Conservation (phyloP, 1,140 invertebrate genomes). For the Drosophila dunni region DNA sequence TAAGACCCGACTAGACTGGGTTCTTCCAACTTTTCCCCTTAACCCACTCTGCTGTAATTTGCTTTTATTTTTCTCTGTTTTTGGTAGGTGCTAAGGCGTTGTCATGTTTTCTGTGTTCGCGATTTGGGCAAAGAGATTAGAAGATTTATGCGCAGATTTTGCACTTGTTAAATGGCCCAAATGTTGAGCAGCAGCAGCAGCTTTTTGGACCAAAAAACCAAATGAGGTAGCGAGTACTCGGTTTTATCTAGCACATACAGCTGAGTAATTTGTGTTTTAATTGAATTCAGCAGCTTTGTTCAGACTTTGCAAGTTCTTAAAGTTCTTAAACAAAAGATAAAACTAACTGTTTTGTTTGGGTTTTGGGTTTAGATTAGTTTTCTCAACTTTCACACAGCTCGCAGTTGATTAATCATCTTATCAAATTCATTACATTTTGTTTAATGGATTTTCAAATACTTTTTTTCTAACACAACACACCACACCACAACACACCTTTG, state of each 20-base stretch:
- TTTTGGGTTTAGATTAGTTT: background rate
- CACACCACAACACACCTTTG: background rate
- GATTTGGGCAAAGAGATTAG: slow-evolving; percentile 66
- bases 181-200: slow-evolving; percentile 19
- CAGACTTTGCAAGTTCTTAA: slow-evolving; percentile 3
- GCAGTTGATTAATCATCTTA: slow-evolving; percentile 1
- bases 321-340: slow-evolving; percentile 3
- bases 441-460: slow-evolving; percentile 22
- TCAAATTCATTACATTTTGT: slow-evolving; percentile 42
- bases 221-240: background rate
- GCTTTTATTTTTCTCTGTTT: background rate
- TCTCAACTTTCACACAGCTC: background rate
- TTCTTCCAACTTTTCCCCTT: background rate
- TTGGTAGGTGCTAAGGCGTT: slow-evolving; percentile 63
- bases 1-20: slow-evolving; percentile 15
- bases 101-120: slow-evolving; percentile 43
- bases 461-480: slow-evolving; percentile 15
- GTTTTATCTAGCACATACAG: background rate
- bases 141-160: slow-evolving; percentile 77
- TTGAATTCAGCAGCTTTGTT: slow-evolving; percentile 46
- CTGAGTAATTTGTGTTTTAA: slow-evolving; percentile 46
- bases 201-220: background rate
- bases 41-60: background rate
- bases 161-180: slow-evolving; percentile 64
- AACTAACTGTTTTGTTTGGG: slow-evolving; percentile 12